A percentile compares a stretch with the other conserved stretches of the same genome.
Conservation (phyloP, 2,888 invertebrate genomes). For the Andrena minutula region DNA sequence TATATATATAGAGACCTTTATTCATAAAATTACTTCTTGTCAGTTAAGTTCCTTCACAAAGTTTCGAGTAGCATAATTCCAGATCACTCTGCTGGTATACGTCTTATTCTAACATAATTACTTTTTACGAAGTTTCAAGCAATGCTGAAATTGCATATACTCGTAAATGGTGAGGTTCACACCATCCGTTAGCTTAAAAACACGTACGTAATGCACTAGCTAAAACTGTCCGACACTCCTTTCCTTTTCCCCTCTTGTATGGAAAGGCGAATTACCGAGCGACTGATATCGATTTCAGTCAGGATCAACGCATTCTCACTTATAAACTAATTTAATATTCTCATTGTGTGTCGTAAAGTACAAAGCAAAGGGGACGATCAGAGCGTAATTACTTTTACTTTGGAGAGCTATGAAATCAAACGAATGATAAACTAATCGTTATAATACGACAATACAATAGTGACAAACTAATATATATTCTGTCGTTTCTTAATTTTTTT, state of each 20-base stretch:
- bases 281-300: slow-evolving; percentile 24
- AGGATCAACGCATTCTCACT: slow-evolving; percentile 41
- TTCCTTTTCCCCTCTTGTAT: slow-evolving; percentile 3
- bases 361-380: slow-evolving; percentile 45
- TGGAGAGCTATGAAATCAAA: slow-evolving; percentile 18
- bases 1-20: slow-evolving; percentile 69
- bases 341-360: slow-evolving; percentile 32
- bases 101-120: slow-evolving; percentile 71
- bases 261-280: slow-evolving; percentile 25
- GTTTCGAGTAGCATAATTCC: slow-evolving; percentile 55
- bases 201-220: slow-evolving; percentile 38
- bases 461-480: slow-evolving; percentile 36
- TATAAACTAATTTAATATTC: slow-evolving; percentile 50
- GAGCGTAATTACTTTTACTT: slow-evolving; percentile 29
- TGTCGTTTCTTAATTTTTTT: not conserved
- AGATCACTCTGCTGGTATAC: slow-evolving; percentile 43
- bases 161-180: slow-evolving; percentile 30
- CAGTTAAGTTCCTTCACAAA: slow-evolving; percentile 72
- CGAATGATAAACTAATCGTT: slow-evolving; percentile 26
- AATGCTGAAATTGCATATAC: slow-evolving; percentile 50
- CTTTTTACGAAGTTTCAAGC: slow-evolving; percentile 56
- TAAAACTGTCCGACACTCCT: slow-evolving; percentile 25
- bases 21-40: slow-evolving; percentile 74
- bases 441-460: slow-evolving; percentile 27
- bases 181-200: slow-evolving; percentile 37